Evolutionary conservation across 2,888 invertebrate species (phyloP), one percentile per base, ranked within the genome.

Genomic region (Eupithecia inturbata): DNA sequence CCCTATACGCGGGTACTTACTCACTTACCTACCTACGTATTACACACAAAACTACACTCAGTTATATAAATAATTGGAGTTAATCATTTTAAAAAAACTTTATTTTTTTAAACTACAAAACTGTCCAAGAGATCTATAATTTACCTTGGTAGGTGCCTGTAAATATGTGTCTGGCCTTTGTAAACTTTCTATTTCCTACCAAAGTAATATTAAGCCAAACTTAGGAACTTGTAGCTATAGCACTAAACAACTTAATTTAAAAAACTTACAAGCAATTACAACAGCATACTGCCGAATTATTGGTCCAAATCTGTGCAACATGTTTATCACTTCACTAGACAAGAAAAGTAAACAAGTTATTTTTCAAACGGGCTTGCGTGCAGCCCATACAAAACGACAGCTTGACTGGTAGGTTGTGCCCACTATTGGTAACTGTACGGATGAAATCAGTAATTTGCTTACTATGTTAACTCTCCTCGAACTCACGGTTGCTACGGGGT

Each of bases 241-340:
- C 10, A 33, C 2, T 33, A 63, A 19, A 19, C 39, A n/a, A 22
- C 9, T 3, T 33, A 9, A n/a, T n/a, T 36, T 7, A 12, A 64
- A 63, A 64, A 36, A 73, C 77, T 62, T 57, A 79, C 81, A 77
- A 53, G 75, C 79, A 12, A 81, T 78, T 1, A 81, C 81, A 14
- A 80, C 75, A 16, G 78, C 67, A 66, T 81, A 81, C 31, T 81
- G 81, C 26, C 80, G 75, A 14, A 80, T 26, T 12, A 80, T 28
- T 3, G 79, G 79, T 22, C 79, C 75, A 7, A 77, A 70, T 1
- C 14, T 12, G 14, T 67, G 45, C 72, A 77, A 68, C 78, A 80
- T 78, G 53, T 64, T 78, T 14, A 26, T 57, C 41, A 72, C 5
- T 19, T 36, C 4, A 63, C n/a, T 45, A 62, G 45, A 67, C n/a